phyloP scores from a whole-genome alignment of 1,140 invertebrate genomes.

The Eueides isabella region DNA sequence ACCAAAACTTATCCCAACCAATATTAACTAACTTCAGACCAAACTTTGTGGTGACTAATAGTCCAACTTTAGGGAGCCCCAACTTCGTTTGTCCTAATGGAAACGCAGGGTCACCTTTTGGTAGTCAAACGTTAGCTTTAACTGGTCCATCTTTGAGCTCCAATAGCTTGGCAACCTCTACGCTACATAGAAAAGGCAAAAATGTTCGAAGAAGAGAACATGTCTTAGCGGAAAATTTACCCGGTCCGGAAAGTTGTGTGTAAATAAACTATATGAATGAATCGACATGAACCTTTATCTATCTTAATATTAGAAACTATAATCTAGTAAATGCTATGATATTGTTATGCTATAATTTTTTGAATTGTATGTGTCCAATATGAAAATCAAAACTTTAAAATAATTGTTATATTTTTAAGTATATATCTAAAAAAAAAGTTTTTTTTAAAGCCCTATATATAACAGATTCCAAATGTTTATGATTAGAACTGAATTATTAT shows the following conservation, averaged over 20 bases:
- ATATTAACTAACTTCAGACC: slow-evolving; percentile 68
- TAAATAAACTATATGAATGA: slow-evolving; percentile 17
- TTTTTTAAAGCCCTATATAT: no score
- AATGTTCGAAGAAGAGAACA: slow-evolving; percentile 75
- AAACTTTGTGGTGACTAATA: slow-evolving; percentile 66
- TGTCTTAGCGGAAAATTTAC: slow-evolving; percentile 72
- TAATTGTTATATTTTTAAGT: no score
- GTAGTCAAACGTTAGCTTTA: slow-evolving; percentile 64
- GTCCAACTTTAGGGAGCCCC: slow-evolving; percentile 75
- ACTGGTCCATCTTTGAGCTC: slow-evolving; percentile 73
- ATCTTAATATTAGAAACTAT: neutral
- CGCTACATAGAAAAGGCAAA: slow-evolving; percentile 74
- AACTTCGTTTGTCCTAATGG: slow-evolving; percentile 78
- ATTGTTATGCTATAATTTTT: neutral
- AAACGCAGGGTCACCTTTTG: slow-evolving; percentile 66
- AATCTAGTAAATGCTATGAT: neutral
- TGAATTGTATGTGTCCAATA: no score
- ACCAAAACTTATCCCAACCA: slow-evolving; percentile 65
- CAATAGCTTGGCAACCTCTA: slow-evolving; percentile 68
- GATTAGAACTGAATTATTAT: no score
- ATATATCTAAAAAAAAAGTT: no score
- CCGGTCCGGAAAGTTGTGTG: slow-evolving; percentile 71
- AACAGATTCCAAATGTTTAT: no score
- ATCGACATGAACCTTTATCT: neutral
- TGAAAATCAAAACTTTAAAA: no score